A percentile compares a stretch with the other conserved stretches of the same genome.
phyloP scores from a whole-genome alignment of 2,113 vertebrate genomes.

The Pluvianellus socialis region DNA sequence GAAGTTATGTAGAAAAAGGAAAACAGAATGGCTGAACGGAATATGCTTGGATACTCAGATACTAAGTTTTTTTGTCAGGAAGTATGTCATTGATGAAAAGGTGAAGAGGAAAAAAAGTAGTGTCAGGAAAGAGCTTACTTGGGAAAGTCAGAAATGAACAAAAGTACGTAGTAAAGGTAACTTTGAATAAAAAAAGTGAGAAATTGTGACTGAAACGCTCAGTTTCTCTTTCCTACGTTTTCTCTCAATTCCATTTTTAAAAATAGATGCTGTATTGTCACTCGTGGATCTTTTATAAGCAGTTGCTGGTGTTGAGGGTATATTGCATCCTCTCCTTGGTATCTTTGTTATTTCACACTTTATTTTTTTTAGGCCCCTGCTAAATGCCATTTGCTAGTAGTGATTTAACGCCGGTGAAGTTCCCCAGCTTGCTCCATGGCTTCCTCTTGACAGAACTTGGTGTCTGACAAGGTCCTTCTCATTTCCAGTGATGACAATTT shows the following conservation, averaged over 20 bases:
- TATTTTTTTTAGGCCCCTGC: not conserved
- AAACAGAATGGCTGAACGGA: not conserved
- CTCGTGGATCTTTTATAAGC: not conserved
- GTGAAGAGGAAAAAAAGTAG: rapidly evolving
- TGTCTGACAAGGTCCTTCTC: not conserved
- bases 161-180: not conserved
- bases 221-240: not conserved
- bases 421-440: not conserved
- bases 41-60: not conserved
- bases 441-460: not conserved
- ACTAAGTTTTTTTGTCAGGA: not conserved
- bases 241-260: not conserved
- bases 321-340: not conserved
- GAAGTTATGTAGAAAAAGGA: not conserved
- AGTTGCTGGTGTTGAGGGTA: not conserved
- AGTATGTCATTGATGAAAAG: not conserved
- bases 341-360: not conserved
- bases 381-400: not conserved
- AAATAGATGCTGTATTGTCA: not conserved
- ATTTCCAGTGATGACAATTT: not conserved
- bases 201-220: not conserved
- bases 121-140: not conserved
- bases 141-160: not conserved
- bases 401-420: not conserved
- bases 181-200: not conserved